phyloP scores from a whole-genome alignment of 1,140 invertebrate genomes.

The Solen grandis region DNA sequence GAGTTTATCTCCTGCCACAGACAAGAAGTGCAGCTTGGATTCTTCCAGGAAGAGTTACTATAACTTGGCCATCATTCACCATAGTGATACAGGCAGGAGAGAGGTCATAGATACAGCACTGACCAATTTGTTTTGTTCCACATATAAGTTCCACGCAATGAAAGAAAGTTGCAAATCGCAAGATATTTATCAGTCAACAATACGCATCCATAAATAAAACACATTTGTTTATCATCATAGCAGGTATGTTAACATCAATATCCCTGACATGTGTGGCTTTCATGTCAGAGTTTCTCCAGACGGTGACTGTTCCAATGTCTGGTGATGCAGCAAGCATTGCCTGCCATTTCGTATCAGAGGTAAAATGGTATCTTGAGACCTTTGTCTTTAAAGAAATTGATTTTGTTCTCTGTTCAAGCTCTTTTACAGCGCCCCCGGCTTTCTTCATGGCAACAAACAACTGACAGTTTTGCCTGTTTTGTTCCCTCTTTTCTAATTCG shows the following conservation, averaged over 20 bases:
- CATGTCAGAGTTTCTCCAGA: too few species aligned
- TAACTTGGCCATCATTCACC: too few species aligned
- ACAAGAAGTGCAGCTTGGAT: not conserved
- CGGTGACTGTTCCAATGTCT: not conserved
- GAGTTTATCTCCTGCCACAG: not conserved
- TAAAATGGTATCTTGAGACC: not conserved
- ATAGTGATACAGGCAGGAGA: not conserved
- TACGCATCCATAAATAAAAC: not conserved
- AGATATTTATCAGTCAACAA: not conserved
- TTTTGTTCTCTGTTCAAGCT: constrained; percentile 11
- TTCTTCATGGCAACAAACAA: not conserved
- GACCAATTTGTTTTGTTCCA: too few species aligned
- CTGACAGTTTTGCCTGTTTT: constrained; percentile 1
- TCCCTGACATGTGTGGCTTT: not conserved
- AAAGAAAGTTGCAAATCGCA: not conserved
- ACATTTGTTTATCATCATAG: not conserved
- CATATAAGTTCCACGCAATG: too few species aligned
- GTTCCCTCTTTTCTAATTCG: too few species aligned
- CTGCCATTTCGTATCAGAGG: not conserved
- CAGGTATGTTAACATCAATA: not conserved
- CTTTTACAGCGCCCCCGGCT: not conserved
- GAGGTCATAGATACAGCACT: too few species aligned
- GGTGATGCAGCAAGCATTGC: not conserved
- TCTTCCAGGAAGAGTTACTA: not conserved
- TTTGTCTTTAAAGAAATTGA: too few species aligned